phyloP scores from a whole-genome alignment of 2,888 invertebrate species.

The Tuberolachnus salignus region DNA sequence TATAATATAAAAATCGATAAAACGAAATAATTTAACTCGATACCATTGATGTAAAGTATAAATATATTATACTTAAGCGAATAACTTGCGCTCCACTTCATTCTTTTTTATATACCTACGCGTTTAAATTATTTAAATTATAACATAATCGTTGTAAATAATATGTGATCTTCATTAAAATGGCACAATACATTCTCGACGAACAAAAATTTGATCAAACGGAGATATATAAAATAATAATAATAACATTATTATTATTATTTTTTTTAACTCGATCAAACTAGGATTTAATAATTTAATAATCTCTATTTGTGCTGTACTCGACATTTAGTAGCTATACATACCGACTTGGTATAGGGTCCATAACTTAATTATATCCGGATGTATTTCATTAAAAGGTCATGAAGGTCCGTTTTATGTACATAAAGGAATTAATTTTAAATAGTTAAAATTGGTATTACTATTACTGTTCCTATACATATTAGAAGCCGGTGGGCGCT shows the following conservation, averaged over 20 bases:
- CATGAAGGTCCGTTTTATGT: slow-evolving; percentile 42
- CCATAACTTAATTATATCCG: slow-evolving; percentile 51
- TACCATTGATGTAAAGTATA: background rate
- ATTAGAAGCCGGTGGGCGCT: background rate
- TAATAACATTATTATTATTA: no score
- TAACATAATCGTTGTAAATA: no score
- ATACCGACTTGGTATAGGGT: slow-evolving; percentile 33
- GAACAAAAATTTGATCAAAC: no score
- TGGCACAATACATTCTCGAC: no score
- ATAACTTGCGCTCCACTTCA: no score
- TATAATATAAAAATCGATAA: slow-evolving; percentile 10
- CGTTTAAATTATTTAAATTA: no score
- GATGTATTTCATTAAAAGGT: slow-evolving; percentile 47
- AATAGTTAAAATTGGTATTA: slow-evolving; percentile 31
- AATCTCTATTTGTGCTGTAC: slow-evolving; percentile 29
- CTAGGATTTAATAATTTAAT: slow-evolving; percentile 43
- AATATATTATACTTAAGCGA: no score
- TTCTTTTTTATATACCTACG: no score
- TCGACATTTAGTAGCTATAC: slow-evolving; percentile 24
- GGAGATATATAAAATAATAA: no score
- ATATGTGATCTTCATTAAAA: no score
- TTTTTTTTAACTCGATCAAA: slow-evolving; percentile 13
- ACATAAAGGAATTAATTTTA: slow-evolving; percentile 48
- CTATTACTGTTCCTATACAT: background rate
- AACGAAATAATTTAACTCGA: slow-evolving; percentile 6